Conservation (phyloP, 2,888 invertebrate genomes). For the Drosophila subquinaria region DNA sequence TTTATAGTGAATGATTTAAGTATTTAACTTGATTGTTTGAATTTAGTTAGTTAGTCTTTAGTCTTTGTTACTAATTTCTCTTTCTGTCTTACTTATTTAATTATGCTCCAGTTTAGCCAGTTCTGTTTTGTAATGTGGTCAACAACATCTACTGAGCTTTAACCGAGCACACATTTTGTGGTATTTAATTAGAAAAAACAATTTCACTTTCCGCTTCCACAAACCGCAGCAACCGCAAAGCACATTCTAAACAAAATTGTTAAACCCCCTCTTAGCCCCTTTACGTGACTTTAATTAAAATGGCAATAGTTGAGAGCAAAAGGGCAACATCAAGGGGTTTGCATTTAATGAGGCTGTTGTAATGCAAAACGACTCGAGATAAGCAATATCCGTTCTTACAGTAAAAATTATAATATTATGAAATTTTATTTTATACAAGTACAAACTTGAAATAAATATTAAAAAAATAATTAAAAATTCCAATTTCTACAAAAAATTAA, state of each 20-base stretch:
- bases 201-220: conserved; percentile 6
- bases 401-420: background rate
- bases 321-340: background rate
- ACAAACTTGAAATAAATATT: background rate
- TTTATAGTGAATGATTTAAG: background rate
- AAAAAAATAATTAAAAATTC: background rate
- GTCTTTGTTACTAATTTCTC: background rate
- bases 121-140: conserved; percentile 23
- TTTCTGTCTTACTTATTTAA: conserved; percentile 1
- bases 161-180: conserved; percentile 31
- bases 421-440: background rate
- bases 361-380: conserved; percentile 14
- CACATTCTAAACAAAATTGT: conserved; percentile 13
- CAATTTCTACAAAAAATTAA: conserved; percentile 12
- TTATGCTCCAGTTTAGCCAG: background rate
- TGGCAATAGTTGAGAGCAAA: conserved; percentile 25
- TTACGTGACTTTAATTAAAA: conserved; percentile 21
- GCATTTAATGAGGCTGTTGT: conserved; percentile 18
- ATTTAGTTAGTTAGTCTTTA: background rate
- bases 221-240: conserved; percentile 21
- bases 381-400: conserved; percentile 11
- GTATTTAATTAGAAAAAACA: conserved; percentile 24
- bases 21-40: background rate
- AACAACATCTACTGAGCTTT: background rate
- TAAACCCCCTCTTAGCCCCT: background rate